phyloP scores from a whole-genome alignment of 2,888 invertebrate species.

The Epinotia ramella region DNA sequence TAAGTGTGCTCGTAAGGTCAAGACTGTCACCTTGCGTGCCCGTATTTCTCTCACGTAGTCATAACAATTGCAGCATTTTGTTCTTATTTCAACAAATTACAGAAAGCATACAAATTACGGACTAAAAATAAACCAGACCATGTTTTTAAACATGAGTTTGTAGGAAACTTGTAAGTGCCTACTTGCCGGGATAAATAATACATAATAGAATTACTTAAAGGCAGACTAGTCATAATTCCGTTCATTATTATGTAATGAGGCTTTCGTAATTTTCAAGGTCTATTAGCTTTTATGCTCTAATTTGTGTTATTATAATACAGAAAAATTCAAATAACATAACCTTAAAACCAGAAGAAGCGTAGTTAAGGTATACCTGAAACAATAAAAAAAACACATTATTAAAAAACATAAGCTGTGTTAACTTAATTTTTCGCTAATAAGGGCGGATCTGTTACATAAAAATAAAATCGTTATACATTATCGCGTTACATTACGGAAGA shows the following conservation, averaged over 20 bases:
- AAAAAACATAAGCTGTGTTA: too few species aligned
- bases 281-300: too few species aligned
- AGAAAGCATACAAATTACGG: slow-evolving; percentile 31
- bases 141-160: slow-evolving; percentile 17
- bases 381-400: slow-evolving; percentile 1
- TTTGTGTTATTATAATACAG: too few species aligned
- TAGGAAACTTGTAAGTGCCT: slow-evolving; percentile 1
- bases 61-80: slow-evolving; percentile 46
- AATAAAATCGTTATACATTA: too few species aligned
- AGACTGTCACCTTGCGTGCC: slow-evolving; percentile 29
- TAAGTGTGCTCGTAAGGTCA: slow-evolving; percentile 24
- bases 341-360: neutral
- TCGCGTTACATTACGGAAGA: too few species aligned
- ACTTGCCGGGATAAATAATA: neutral
- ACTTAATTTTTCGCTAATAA: too few species aligned
- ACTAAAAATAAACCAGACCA: slow-evolving; percentile 33
- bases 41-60: slow-evolving; percentile 47
- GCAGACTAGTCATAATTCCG: too few species aligned
- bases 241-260: too few species aligned
- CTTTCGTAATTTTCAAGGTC: too few species aligned
- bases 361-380: slow-evolving; percentile 12
- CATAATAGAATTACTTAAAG: neutral
- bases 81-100: slow-evolving; percentile 46
- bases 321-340: neutral
- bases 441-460: too few species aligned